Evolutionary conservation across 2,113 vertebrate genomes (phyloP).

Genomic region (Taxidea taxus): DNA sequence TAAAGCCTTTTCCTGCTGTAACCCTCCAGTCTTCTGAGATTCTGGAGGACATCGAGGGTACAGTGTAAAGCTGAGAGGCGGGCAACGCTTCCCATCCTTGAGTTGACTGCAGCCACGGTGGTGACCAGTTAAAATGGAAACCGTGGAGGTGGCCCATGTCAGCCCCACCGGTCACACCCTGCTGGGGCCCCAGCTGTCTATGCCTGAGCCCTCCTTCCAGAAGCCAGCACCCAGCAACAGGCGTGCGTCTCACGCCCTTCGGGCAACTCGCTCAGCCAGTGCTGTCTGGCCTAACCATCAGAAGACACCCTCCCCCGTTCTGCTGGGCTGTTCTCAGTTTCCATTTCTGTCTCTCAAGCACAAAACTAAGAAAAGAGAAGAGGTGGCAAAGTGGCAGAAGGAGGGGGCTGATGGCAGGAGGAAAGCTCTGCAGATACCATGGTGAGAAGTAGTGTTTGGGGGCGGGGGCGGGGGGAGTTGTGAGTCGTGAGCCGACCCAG

Average conservation of each 20-base stretch:
- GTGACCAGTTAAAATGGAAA: not conserved
- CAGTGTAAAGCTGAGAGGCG: not conserved
- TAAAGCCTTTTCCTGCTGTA: not conserved
- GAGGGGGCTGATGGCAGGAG: rapidly evolving
- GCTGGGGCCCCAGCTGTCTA: not conserved
- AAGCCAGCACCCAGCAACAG: not conserved
- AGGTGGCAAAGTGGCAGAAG: not conserved
- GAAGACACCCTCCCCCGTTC: not conserved
- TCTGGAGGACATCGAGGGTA: not conserved
- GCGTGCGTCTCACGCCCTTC: not conserved
- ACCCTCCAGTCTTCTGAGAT: not conserved
- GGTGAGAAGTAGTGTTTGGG: not conserved
- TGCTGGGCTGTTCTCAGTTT: not conserved
- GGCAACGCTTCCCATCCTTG: too few species aligned
- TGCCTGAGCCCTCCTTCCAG: not conserved
- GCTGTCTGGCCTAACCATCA: not conserved
- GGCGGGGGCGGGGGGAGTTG: too few species aligned
- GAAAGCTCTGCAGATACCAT: not conserved
- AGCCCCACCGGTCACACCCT: not conserved
- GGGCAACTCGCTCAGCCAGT: not conserved
- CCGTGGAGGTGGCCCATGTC: not conserved
- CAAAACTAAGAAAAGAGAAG: not conserved
- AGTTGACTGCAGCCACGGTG: not conserved
- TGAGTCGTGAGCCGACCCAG: not conserved
- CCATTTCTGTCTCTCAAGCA: not conserved